These are phyloP conservation scores for Quadroppia sp. DNA, from an alignment of 2,888 invertebrate species.

Conservation along the genomic window DNA sequence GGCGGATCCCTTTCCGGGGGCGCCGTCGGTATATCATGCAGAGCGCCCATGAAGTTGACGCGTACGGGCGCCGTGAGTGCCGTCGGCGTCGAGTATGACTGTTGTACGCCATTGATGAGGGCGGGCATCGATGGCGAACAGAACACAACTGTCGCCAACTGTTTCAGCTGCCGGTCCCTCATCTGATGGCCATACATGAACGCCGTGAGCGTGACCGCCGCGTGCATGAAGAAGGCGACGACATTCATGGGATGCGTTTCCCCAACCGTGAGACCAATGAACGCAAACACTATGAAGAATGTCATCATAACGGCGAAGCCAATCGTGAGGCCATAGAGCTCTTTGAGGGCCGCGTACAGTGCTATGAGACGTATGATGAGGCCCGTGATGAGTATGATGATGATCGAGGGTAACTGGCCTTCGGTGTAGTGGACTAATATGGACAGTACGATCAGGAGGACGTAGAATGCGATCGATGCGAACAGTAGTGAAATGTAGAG, in stretches of 20 bases:
- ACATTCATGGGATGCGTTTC: constrained; percentile 4
- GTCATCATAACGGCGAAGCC: constrained; percentile 1
- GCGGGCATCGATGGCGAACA: neutral
- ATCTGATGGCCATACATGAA: constrained; percentile 18
- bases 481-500: constrained; percentile 13
- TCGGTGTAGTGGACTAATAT: neutral
- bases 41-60: constrained; percentile 1
- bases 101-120: neutral
- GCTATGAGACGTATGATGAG: neutral
- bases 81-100: constrained; percentile 24
- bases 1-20: constrained; percentile 2
- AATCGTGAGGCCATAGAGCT: constrained; percentile 3
- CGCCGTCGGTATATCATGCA: neutral
- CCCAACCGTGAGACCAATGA: neutral
- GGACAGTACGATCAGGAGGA: neutral
- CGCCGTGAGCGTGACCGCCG: neutral
- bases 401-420: neutral
- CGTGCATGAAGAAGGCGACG: neutral
- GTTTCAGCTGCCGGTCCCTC: neutral
- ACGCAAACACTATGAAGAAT: neutral
- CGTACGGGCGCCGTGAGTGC: neutral
- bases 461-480: constrained; percentile 12
- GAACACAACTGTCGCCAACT: constrained; percentile 25
- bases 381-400: neutral
- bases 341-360: constrained; percentile 3